Percentiles rank a stretch among this genome's conserved stretches.
Conservation (phyloP, 2,888 invertebrate genomes). For the Hyposoter dolosus region DNA sequence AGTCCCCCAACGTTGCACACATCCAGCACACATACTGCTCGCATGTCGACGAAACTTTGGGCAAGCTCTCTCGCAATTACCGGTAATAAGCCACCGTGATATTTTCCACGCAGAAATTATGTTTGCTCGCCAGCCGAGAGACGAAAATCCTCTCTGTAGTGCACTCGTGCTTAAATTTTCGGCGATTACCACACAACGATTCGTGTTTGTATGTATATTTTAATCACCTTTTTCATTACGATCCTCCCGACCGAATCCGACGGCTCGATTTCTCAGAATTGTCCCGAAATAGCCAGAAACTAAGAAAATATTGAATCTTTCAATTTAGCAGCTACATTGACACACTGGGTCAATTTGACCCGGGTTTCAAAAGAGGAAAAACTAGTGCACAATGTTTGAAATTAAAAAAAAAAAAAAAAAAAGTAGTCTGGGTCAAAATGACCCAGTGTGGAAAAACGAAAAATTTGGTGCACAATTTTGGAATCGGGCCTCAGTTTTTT, state of each 20-base stretch:
- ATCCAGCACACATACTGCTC: background rate
- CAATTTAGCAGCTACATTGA: no score
- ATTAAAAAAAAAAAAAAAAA: no score
- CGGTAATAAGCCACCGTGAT: constrained; percentile 64
- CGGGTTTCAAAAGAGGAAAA: no score
- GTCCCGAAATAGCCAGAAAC: background rate
- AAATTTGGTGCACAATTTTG: no score
- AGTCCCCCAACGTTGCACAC: constrained; percentile 20
- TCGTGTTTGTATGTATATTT: background rate
- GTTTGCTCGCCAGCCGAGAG: constrained; percentile 43
- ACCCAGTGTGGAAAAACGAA: no score
- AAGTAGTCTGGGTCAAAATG: no score
- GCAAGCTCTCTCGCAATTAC: constrained; percentile 66
- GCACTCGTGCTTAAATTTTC: constrained; percentile 48
- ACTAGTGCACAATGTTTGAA: no score
- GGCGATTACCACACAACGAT: constrained; percentile 19
- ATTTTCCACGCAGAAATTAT: constrained; percentile 64
- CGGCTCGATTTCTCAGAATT: background rate
- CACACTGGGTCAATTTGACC: no score
- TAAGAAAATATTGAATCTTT: background rate
- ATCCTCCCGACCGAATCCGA: background rate
- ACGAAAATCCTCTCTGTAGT: constrained; percentile 23
- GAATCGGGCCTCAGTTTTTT: no score
- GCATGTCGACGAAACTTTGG: constrained; percentile 56
- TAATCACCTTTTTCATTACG: background rate